These are phyloP conservation scores for Reticulitermes lucifugus DNA, from an alignment of 2,888 invertebrate species.

Conservation along the genomic window DNA sequence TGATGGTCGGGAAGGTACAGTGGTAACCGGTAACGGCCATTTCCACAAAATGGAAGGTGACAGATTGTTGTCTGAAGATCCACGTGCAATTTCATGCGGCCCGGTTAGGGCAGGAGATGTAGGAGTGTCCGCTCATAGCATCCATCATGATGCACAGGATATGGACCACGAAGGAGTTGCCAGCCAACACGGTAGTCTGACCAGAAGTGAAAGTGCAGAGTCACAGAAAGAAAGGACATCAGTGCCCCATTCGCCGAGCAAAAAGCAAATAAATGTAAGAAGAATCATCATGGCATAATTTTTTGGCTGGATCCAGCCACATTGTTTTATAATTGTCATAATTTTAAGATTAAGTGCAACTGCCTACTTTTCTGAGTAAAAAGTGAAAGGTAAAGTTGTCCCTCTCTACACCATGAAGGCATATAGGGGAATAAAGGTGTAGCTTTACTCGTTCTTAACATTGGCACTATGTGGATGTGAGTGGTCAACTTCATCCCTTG, in stretches of 20 bases:
- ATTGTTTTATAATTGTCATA: no score
- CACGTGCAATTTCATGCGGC: neutral
- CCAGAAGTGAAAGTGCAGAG: neutral
- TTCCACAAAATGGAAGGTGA: neutral
- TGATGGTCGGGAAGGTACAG: neutral
- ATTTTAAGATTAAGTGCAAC: no score
- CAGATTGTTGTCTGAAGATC: no score
- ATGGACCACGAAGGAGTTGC: neutral
- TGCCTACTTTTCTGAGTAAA: no score
- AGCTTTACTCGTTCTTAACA: no score
- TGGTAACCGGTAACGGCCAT: neutral
- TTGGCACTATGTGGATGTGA: no score
- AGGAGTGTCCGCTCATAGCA: neutral
- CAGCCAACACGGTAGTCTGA: neutral
- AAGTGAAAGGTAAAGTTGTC: no score
- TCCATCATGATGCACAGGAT: neutral
- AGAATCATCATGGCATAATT: neutral
- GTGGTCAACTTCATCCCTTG: no score
- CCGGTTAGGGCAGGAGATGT: neutral
- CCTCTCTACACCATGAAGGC: no score
- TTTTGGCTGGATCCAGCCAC: no score
- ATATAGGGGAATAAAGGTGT: no score
- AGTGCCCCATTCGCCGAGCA: neutral
- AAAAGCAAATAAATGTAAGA: neutral
- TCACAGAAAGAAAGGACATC: neutral